Conservation (phyloP, 2,113 vertebrate genomes). For the Synodontis membranacea region DNA sequence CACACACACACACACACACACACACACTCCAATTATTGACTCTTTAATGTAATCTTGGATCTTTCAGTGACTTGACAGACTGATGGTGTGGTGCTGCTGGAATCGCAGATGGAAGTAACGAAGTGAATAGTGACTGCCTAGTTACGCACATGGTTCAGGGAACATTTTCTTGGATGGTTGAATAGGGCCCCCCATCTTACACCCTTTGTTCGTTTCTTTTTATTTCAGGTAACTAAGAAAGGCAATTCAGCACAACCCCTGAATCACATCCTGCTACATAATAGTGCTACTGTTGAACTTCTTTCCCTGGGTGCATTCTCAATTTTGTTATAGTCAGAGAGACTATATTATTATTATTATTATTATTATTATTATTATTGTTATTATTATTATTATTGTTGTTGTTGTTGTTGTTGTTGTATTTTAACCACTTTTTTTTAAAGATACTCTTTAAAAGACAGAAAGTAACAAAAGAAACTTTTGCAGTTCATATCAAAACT, state of each 20-base stretch:
- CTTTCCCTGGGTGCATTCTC: constrained; percentile 30
- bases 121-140: constrained; percentile 16
- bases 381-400: neutral
- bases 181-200: constrained; percentile 17
- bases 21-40: neutral
- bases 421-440: neutral
- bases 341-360: neutral
- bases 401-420: neutral
- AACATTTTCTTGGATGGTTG: constrained; percentile 38
- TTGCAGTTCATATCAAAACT: neutral
- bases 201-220: constrained; percentile 34
- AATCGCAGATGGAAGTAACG: neutral
- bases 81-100: neutral
- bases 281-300: constrained; percentile 27
- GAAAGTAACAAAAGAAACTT: neutral
- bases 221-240: constrained; percentile 27
- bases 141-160: constrained; percentile 20
- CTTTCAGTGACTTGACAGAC: neutral
- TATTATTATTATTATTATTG: neutral
- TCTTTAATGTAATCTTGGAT: constrained; percentile 10
- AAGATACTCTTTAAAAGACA: neutral
- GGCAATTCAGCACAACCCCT: constrained; percentile 16
- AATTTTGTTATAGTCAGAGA: neutral
- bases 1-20: neutral
- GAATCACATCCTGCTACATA: constrained; percentile 45